Evolutionary conservation across 2,113 vertebrate species (phyloP).

Genomic region (Rhinolophus ferrumequinum): DNA sequence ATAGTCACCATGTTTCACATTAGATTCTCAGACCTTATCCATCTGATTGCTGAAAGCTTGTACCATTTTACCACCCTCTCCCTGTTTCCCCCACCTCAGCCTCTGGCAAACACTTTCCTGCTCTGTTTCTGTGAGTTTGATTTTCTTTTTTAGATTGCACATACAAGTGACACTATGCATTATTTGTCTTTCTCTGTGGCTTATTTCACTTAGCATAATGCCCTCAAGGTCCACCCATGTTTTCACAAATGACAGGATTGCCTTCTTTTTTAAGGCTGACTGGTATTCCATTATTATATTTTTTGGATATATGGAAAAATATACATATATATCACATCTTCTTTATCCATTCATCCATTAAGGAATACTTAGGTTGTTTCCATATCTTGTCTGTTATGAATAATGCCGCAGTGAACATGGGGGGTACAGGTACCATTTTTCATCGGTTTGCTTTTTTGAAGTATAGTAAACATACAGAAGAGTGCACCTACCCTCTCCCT

Average conservation of each 20-base stretch:
- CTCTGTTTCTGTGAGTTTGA: not conserved
- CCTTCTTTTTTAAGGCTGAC: not conserved
- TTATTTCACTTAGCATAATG: not conserved
- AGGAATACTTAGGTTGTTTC: not conserved
- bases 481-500: not conserved
- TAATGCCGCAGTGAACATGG: not conserved
- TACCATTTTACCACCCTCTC: not conserved
- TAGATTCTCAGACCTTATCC: not conserved
- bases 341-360: not conserved
- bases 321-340: not conserved
- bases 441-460: not conserved
- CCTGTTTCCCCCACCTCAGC: not conserved
- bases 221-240: not conserved
- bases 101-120: not conserved
- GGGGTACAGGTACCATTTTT: not conserved
- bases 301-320: not conserved
- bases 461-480: not conserved
- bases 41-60: not conserved
- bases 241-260: not conserved
- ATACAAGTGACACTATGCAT: not conserved
- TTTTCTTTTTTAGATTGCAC: not conserved
- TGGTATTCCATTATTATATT: not conserved
- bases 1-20: not conserved
- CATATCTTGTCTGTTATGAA: not conserved
- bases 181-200: not conserved